A percentile compares a stretch with the other conserved stretches of the same genome.
phyloP scores from a whole-genome alignment of 2,113 vertebrate genomes.

The Hemicordylus capensis region DNA sequence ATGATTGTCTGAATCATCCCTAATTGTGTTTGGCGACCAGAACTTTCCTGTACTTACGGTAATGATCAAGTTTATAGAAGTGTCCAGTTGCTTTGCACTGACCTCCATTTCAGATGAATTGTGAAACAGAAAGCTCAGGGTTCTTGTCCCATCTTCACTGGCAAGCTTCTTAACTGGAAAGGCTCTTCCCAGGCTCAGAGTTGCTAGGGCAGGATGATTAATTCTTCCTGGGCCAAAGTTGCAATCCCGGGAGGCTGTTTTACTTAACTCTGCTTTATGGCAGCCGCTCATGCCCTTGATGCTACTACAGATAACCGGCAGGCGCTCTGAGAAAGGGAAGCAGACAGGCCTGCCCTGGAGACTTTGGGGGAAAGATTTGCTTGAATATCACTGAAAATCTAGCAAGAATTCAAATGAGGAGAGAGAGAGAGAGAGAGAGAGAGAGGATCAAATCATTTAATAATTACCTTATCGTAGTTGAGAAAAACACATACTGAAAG shows the following conservation, averaged over 20 bases:
- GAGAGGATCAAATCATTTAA: not conserved
- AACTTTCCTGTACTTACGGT: not conserved
- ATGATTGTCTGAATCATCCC: not conserved
- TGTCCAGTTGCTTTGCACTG: not conserved
- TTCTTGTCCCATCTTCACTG: not conserved
- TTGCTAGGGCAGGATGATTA: slow-evolving; percentile 27
- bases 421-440: not conserved
- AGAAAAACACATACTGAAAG: not conserved
- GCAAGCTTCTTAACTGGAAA: not conserved
- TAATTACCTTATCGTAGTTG: not conserved
- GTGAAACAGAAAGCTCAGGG: not conserved
- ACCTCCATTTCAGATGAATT: not conserved
- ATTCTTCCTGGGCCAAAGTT: slow-evolving; percentile 15
- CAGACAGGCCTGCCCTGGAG: not conserved
- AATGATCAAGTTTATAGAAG: not conserved
- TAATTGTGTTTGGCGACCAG: not conserved
- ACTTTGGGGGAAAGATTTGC: not conserved
- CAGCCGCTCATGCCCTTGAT: not conserved
- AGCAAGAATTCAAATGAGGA: not conserved
- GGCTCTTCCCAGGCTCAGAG: slow-evolving; percentile 7
- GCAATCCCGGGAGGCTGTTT: not conserved
- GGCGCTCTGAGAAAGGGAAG: not conserved
- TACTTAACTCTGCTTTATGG: not conserved
- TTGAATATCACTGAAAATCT: not conserved
- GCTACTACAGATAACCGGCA: slow-evolving; percentile 17